Base-by-base conservation (phyloP, 1,140 invertebrate genomes). In the Procambarus clarkii region DNA sequence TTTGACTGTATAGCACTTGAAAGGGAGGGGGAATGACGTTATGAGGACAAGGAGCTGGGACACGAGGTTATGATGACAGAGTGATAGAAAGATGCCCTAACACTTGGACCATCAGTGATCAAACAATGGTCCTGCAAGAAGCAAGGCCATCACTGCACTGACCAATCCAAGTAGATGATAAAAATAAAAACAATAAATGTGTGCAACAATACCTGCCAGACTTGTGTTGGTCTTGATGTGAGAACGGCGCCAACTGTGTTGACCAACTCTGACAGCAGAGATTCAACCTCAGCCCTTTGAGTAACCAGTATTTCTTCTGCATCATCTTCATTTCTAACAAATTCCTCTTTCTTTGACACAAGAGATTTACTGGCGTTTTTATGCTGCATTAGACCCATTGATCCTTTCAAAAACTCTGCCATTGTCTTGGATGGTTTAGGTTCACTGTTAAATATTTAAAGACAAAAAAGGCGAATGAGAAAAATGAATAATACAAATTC, bases 171-270 rank as follows among this genome's bases (percentile, higher is more conserved):
- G 34, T 34, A 34, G 34, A 34, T 34, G 34, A 34, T 34, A 34
- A 34, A 34, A 34, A 34, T 34, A 34, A 34, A 34, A 34, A 34
- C 34, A 34, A 34, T 7, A 44, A 54, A 9, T 9, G 50, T 8
- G 50, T 21, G 18, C 44, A 34, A 0, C n/a, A 9, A 21, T 85
- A 85, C 82, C 82, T 85, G 82, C 82, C 82, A 85, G 5, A 85
- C 82, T 48, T 85, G 82, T 13, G 46, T 71, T 71, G 82, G 82
- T 71, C 82, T 85, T 45, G 82, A 85, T 46, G 82, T 85, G 21
- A 85, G 58, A 44, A 85, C 82, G 7, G 82, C 82, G 18, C 58
- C 82, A 48, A 71, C 82, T 44, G 82, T 85, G 69, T 71, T 85
- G 0, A 85, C 82, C 34, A 85, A n/a, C 46, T 74, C 82, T 74